These are phyloP conservation scores for Leptinotarsa tumamoca DNA, from an alignment of 2,888 invertebrate species.

Conservation along the genomic window DNA sequence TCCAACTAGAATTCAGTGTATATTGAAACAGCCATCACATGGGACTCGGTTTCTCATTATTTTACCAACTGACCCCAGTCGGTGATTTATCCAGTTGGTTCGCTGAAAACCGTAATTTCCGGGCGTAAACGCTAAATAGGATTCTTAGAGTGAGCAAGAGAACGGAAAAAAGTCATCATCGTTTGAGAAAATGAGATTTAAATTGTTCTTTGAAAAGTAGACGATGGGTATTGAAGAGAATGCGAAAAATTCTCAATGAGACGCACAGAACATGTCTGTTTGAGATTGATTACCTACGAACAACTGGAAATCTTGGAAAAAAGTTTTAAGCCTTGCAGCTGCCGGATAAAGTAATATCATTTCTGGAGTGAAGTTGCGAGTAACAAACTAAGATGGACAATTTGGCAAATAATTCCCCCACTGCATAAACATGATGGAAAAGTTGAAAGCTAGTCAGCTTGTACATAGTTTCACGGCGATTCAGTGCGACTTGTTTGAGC, in stretches of 20 bases:
- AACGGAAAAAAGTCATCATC: conserved; percentile 13
- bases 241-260: neutral
- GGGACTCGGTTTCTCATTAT: conserved; percentile 52
- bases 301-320: too few species aligned
- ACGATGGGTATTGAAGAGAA: neutral
- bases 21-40: conserved; percentile 46
- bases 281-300: too few species aligned
- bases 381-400: too few species aligned
- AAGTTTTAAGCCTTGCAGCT: too few species aligned
- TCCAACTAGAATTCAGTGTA: too few species aligned
- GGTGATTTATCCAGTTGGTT: conserved; percentile 48
- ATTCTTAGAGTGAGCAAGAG: conserved; percentile 23
- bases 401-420: too few species aligned
- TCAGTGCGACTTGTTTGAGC: too few species aligned
- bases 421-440: too few species aligned
- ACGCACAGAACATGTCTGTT: neutral
- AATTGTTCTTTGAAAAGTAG: conserved; percentile 11
- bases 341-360: too few species aligned
- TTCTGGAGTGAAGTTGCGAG: too few species aligned
- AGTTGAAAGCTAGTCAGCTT: too few species aligned
- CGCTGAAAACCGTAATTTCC: conserved; percentile 47
- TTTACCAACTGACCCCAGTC: conserved; percentile 41
- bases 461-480: too few species aligned
- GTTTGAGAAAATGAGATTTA: conserved; percentile 1
- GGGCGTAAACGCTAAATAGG: conserved; percentile 34